Evolutionary conservation across 2,888 invertebrate species (phyloP).

Genomic region (Alentia gelatinosa): DNA sequence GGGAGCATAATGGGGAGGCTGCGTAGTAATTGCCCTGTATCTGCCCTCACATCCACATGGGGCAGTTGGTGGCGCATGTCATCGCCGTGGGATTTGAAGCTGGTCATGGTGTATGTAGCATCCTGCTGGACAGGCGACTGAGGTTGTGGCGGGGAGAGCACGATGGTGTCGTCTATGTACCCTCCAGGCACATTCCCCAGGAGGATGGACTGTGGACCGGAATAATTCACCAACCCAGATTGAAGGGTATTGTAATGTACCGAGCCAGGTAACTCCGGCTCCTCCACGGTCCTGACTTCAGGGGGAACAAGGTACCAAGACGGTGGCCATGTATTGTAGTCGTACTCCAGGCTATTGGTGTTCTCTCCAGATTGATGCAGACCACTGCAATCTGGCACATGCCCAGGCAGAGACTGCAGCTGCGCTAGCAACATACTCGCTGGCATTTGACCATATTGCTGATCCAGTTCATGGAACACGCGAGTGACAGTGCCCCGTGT

Average conservation of each 20-base stretch:
- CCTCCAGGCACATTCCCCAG: slow-evolving; percentile 14
- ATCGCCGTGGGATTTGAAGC: not conserved
- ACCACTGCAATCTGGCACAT: not conserved
- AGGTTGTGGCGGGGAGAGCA: not conserved
- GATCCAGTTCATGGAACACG: slow-evolving; percentile 52
- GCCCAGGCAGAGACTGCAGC: not conserved
- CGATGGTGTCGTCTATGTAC: slow-evolving; percentile 17
- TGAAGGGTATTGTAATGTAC: not conserved
- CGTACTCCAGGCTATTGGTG: slow-evolving; percentile 33
- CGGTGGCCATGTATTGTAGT: slow-evolving; percentile 44
- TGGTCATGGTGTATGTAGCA: not conserved
- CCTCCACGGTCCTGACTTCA: not conserved
- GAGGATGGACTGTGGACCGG: slow-evolving; percentile 8
- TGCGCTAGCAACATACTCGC: slow-evolving; percentile 20
- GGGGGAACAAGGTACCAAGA: no score
- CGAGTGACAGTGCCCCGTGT: slow-evolving; percentile 58
- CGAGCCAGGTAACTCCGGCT: not conserved
- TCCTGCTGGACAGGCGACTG: not conserved
- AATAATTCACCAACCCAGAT: not conserved
- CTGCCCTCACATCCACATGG: not conserved
- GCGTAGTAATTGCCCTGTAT: not conserved
- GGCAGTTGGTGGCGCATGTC: not conserved
- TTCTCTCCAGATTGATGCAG: not conserved
- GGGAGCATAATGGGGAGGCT: not conserved
- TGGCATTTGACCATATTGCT: not conserved